These are phyloP conservation scores for Eueides isabella DNA, from an alignment of 1,140 invertebrate species.

Conservation along the genomic window DNA sequence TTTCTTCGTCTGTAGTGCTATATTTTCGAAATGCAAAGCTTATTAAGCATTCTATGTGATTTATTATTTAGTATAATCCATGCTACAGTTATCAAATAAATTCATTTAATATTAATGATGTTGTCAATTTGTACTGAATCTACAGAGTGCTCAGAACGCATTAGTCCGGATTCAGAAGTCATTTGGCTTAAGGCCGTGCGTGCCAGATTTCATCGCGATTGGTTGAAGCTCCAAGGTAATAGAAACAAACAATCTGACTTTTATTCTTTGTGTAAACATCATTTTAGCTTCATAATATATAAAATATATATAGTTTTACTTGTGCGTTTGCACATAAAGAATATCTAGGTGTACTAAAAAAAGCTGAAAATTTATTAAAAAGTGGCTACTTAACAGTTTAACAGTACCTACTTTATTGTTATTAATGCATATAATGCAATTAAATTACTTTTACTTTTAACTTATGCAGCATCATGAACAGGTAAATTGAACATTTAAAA, in stretches of 20 bases:
- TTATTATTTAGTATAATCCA: conserved; percentile 5
- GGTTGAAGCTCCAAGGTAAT: conserved; percentile 4
- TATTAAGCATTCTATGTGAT: background rate
- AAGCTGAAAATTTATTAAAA: background rate
- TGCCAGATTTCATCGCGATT: conserved; percentile 4
- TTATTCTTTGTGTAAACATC: background rate
- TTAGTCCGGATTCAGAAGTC: conserved; percentile 5
- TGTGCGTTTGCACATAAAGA: background rate
- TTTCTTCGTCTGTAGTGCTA: background rate
- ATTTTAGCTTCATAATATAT: background rate
- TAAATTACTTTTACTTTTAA: background rate
- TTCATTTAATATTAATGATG: conserved; percentile 12
- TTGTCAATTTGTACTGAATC: background rate
- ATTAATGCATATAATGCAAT: background rate
- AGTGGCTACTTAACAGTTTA: background rate
- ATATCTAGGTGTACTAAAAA: background rate
- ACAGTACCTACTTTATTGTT: background rate
- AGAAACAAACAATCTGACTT: background rate
- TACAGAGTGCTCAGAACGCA: conserved; percentile 2
- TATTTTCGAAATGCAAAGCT: background rate
- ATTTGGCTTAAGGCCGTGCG: conserved; percentile 11
- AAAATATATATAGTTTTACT: background rate
- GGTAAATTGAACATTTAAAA: too few species aligned
- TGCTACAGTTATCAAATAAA: background rate
- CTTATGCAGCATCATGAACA: too few species aligned